Percentiles rank a stretch among this genome's conserved stretches.
These are phyloP conservation scores for Campylorhamphus procurvoides DNA, from an alignment of 2,113 vertebrate genomes.

Conservation along the genomic window DNA sequence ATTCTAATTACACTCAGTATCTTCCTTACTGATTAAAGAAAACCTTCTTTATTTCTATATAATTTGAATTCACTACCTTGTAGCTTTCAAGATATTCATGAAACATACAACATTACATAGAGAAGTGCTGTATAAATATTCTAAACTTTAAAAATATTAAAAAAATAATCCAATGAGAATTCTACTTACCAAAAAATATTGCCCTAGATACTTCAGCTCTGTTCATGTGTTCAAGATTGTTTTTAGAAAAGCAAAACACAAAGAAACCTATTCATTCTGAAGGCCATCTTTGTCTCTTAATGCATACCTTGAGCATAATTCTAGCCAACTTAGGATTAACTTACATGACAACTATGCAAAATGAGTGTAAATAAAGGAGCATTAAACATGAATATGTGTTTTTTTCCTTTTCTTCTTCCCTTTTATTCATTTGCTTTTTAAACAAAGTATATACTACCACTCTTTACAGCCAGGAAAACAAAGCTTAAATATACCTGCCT, in stretches of 20 bases:
- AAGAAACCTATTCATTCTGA: not conserved
- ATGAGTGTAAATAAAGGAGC: accelerated
- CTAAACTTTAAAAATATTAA: not conserved
- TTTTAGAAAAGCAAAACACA: not conserved
- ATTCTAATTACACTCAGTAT: not conserved
- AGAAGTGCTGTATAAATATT: not conserved
- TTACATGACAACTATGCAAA: not conserved
- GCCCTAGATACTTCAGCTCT: not conserved
- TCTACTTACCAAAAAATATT: not conserved
- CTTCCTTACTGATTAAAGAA: not conserved
- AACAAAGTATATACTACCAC: not conserved
- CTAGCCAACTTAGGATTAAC: not conserved
- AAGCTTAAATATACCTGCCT: not conserved
- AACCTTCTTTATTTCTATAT: not conserved
- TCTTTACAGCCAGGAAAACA: not conserved
- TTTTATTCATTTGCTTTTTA: not conserved
- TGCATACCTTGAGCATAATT: not conserved
- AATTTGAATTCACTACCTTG: not conserved
- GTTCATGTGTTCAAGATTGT: not conserved
- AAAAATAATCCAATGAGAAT: not conserved
- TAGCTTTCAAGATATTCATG: not conserved
- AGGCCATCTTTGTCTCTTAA: not conserved
- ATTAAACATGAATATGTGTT: not conserved
- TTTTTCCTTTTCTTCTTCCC: not conserved
- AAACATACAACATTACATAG: not conserved